These are phyloP conservation scores for Liparis tanakae DNA, from an alignment of 2,797 vertebrate species.

Conservation along the genomic window DNA sequence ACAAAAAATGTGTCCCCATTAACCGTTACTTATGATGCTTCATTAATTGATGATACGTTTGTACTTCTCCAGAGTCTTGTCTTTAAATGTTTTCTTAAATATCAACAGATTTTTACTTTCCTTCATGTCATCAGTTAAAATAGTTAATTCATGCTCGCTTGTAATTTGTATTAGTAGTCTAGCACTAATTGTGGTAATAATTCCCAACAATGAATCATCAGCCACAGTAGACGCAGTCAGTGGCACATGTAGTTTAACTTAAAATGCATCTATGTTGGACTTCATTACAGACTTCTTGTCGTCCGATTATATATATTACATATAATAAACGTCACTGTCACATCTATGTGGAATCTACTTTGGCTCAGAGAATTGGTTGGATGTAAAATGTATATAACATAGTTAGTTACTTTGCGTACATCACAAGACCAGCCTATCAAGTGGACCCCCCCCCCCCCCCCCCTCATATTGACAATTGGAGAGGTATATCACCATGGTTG, in stretches of 20 bases:
- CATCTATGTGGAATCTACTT: slow-evolving; percentile 1
- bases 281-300: background rate
- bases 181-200: background rate
- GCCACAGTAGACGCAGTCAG: background rate
- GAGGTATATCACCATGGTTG: background rate
- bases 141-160: background rate
- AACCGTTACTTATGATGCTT: too few species aligned
- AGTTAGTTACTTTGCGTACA: background rate
- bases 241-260: background rate
- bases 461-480: background rate
- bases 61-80: too few species aligned
- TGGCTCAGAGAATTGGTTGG: background rate
- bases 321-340: background rate
- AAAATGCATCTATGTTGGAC: background rate
- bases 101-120: too few species aligned
- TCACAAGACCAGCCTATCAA: background rate
- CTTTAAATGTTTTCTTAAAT: too few species aligned
- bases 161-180: background rate
- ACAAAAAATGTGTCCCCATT: too few species aligned
- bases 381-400: background rate
- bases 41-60: too few species aligned
- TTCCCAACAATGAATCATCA: background rate
- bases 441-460: background rate
- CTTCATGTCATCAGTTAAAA: too few species aligned
- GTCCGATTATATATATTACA: background rate